Evolutionary conservation across 2,888 invertebrate genomes (phyloP).

Genomic region (Beris morrisii): DNA sequence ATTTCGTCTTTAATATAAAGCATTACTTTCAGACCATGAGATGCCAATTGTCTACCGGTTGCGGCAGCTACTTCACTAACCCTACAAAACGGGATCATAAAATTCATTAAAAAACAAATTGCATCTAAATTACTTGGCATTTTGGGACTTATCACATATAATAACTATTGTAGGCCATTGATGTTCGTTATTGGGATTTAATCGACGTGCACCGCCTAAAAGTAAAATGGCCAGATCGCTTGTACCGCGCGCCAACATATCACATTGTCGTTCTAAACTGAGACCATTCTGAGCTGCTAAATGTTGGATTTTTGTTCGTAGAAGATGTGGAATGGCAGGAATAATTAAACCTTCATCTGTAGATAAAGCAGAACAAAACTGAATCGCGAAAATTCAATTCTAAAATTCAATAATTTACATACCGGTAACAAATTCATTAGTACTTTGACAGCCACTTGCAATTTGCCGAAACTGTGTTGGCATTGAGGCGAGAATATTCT

Average conservation of each 20-base stretch:
- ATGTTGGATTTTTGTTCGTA: constrained; percentile 69
- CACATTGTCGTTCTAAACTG: constrained; percentile 66
- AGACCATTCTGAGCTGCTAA: constrained; percentile 70
- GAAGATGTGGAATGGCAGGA: constrained; percentile 69
- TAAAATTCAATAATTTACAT: background rate
- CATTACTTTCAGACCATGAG: constrained; percentile 76
- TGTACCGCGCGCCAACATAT: constrained; percentile 80
- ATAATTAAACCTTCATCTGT: constrained; percentile 78
- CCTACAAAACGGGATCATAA: constrained; percentile 40
- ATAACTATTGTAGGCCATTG: constrained; percentile 83
- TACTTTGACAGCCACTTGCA: constrained; percentile 57
- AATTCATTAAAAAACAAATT: background rate
- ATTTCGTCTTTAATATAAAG: constrained; percentile 62
- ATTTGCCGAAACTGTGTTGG: constrained; percentile 71
- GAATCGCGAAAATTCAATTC: background rate
- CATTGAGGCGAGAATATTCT: constrained; percentile 74
- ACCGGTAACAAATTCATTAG: constrained; percentile 53
- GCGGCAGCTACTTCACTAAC: constrained; percentile 69
- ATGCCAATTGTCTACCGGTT: constrained; percentile 77
- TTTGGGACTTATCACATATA: constrained; percentile 69
- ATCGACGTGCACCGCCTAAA: constrained; percentile 79
- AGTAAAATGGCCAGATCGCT: constrained; percentile 82
- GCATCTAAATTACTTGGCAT: constrained; percentile 46
- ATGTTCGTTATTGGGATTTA: constrained; percentile 85
- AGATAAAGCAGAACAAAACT: constrained; percentile 22